Evolutionary conservation across 2,888 invertebrate species (phyloP), one percentile per base, ranked within the genome.

Genomic region (Omphaloscelis lunosa): DNA sequence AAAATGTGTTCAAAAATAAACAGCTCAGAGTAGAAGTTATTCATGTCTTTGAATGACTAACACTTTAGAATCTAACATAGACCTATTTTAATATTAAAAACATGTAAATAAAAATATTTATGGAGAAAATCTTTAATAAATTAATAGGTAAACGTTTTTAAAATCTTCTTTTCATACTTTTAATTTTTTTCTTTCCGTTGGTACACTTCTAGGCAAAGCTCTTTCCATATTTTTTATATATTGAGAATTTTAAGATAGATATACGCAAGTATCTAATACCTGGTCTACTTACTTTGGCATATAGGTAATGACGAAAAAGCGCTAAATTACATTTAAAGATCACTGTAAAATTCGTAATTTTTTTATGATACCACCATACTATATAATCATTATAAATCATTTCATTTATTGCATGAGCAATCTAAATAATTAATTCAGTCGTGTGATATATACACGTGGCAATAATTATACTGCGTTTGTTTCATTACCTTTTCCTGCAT

Each of bases 401-500:
- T 61, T 63, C 0, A 72, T 77, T 59, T 11, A 65, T 39, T 63
- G 67, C 58, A 82, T 82, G 56, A 72, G 39, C 48, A 65, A 79
- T 69, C 56, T 71, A 4, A 71, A 63, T 79, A 63, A 71, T 56
- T 79, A 41, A 82, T 82, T 73, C 65, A 72, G 56, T 75, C 71
- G 41, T 75, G 83, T 79, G 71, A 63, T 23, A 27, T 53, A 74
- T 72, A 51, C 75, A 82, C 82, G 82, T 83, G 79, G 69, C 34
- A 34, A 29, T 75, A 29, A 79, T 59, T 68, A 61, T 69, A 65
- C 27, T 29, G 34, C 20, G 62, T 34, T 75, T 63, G 67, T 51
- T 63, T 51, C 23, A 79, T 68, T 67, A 62, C 23, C 61, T 59
- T 76, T 81, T 58, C 53, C 75, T 80, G 58, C 67, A 73, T 72